Percentiles rank a stretch among this genome's conserved stretches.
Evolutionary conservation across 2,113 vertebrate species (phyloP).

Genomic region (Stegastes partitus): DNA sequence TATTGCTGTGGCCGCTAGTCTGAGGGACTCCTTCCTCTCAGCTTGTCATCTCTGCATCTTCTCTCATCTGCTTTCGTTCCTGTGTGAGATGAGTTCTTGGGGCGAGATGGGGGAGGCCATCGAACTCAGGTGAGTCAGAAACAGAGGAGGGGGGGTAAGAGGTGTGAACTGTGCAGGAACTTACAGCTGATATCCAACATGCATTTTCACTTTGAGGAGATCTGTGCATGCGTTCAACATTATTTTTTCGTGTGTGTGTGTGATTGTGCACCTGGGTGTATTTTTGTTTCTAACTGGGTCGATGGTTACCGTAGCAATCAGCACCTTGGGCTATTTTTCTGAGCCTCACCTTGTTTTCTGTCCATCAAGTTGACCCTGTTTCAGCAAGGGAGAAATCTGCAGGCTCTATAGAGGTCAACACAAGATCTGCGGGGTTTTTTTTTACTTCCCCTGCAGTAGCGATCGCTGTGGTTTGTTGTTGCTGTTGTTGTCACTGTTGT

Average conservation of each 20-base stretch:
- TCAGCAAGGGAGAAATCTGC: slow-evolving; percentile 9
- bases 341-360: slow-evolving; percentile 46
- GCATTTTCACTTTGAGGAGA: neutral
- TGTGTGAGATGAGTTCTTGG: slow-evolving; percentile 76
- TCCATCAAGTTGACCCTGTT: slow-evolving; percentile 64
- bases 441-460: neutral
- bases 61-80: slow-evolving; percentile 40
- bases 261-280: slow-evolving; percentile 26
- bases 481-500: slow-evolving; percentile 36
- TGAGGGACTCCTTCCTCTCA: slow-evolving; percentile 51
- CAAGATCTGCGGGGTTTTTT: neutral
- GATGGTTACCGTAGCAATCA: slow-evolving; percentile 40
- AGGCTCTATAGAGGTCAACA: slow-evolving; percentile 37
- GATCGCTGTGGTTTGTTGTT: slow-evolving; percentile 22
- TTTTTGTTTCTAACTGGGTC: slow-evolving; percentile 65
- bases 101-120: slow-evolving; percentile 81
- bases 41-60: slow-evolving; percentile 47
- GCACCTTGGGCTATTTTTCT: slow-evolving; percentile 38
- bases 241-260: neutral
- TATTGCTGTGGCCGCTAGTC: slow-evolving; percentile 43
- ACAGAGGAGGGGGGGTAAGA: neutral
- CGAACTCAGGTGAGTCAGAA: slow-evolving; percentile 82
- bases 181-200: neutral
- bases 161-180: slow-evolving; percentile 2
- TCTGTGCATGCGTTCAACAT: neutral